A percentile compares a stretch with the other conserved stretches of the same genome.
These are phyloP conservation scores for Chrysolophus pictus DNA, from an alignment of 2,797 vertebrate species.

Conservation along the genomic window DNA sequence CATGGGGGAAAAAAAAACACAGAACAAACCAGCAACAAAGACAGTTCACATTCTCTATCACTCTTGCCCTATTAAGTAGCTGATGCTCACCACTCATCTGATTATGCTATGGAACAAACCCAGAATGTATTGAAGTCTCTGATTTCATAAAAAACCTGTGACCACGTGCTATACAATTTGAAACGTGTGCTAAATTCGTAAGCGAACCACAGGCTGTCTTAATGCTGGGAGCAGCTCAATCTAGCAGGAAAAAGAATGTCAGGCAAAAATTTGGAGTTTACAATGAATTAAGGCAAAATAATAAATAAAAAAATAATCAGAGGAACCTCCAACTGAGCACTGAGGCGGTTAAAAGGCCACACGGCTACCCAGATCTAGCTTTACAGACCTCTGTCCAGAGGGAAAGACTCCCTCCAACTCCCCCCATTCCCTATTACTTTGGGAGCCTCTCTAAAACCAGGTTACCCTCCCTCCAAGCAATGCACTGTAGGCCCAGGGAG, in stretches of 20 bases:
- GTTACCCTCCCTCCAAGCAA: neutral
- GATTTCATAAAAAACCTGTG: neutral
- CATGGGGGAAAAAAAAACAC: neutral
- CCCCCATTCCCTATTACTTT: neutral
- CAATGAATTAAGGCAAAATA: neutral
- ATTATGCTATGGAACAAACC: neutral
- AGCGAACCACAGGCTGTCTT: neutral
- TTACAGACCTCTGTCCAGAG: neutral
- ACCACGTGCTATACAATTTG: neutral
- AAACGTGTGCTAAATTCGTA: neutral
- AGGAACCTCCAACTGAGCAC: neutral
- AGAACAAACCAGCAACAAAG: neutral
- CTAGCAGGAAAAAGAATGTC: neutral
- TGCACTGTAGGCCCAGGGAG: neutral
- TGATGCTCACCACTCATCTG: neutral
- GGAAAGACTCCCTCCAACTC: neutral
- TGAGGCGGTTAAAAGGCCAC: neutral
- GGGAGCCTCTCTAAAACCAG: neutral
- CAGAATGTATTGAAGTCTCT: neutral
- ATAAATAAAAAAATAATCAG: neutral
- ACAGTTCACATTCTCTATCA: neutral
- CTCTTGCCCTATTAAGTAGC: neutral
- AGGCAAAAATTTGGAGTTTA: neutral
- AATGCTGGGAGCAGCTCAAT: neutral
- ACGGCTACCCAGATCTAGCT: neutral